phyloP scores from a whole-genome alignment of 2,113 vertebrate species.

The Dasyornis broadbenti region DNA sequence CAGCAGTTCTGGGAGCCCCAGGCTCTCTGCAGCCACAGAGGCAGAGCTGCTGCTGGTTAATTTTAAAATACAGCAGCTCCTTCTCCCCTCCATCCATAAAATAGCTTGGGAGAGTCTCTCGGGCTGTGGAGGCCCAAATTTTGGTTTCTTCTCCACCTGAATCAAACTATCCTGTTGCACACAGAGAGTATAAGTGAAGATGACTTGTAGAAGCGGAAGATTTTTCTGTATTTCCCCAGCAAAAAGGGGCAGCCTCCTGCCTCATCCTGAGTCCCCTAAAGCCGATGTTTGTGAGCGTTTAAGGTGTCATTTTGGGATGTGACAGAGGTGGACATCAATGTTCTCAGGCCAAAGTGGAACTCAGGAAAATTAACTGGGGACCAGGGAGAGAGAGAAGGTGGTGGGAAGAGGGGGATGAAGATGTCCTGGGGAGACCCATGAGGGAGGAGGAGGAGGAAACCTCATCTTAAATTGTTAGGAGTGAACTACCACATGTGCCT shows the following conservation, averaged over 20 bases:
- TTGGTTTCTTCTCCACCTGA: background rate
- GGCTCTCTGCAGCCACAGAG: background rate
- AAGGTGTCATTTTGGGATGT: background rate
- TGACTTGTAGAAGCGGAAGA: background rate
- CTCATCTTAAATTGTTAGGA: background rate
- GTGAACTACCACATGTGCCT: background rate
- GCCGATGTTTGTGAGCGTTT: background rate
- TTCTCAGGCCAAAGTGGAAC: background rate
- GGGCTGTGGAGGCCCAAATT: background rate
- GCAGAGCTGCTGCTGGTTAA: background rate
- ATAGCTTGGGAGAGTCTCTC: background rate
- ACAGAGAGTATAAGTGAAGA: background rate
- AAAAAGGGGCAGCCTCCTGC: background rate
- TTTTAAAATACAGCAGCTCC: background rate
- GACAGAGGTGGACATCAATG: background rate
- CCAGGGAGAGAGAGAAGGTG: background rate
- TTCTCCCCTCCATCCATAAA: background rate
- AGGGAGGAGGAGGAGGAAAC: background rate
- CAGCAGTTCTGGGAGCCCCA: background rate
- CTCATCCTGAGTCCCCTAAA: background rate
- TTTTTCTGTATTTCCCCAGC: background rate
- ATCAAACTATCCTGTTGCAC: background rate
- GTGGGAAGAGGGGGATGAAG: background rate
- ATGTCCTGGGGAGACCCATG: background rate
- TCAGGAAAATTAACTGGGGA: background rate